Base-by-base conservation (phyloP, 1,140 invertebrate species). In the Cardiocondyla obscurior region DNA sequence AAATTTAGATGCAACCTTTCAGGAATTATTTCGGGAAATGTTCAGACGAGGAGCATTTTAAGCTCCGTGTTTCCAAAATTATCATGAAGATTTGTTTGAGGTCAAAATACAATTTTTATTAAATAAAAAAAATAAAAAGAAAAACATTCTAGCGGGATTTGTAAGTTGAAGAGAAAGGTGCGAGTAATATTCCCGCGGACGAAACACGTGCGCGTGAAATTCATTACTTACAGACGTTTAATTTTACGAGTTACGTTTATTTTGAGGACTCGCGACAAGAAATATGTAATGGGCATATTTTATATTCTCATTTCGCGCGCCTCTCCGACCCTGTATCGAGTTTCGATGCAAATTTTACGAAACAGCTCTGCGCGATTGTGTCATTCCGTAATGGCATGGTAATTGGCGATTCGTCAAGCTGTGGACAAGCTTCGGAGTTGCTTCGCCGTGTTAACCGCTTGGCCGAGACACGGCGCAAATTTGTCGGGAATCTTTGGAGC, bases 401-500 rank as follows among this genome's bases (percentile, higher is more conserved):
- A 79, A 83, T 83, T 81, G 73, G 74, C 46, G 82, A 79, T 83
- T 83, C 74, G 53, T 79, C 82, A 81, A 69, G 51, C 16, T 28
- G 62, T 51, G 33, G 83, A 88, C 87, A 83, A 85, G 87, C 67
- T 39, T 36, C 82, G 12, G 72, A 44, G 82, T 49, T 84, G 82
- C 83, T 88, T n/a, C 64, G 76, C 76, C 85, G 85, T 77, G 85
- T 87, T 88, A 62, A 79, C 77, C 85, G 73, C 64, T 85, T 53
- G 69, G 22, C 33, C 60, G 74, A 64, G 86, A 87, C 86, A 84
- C 82, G 85, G 57, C 73, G 58, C 55, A 70, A 70, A 57, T 74
- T 60, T 64, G 55, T 44, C 33, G 58, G 60, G 85, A 86, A 70
- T 57, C 74, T 83, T 86, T 33, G 51, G 74, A 81, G 36, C 85